phyloP scores from a whole-genome alignment of 53 echinoderm and acorn worm genomes.

The Echinometra lucunter region DNA sequence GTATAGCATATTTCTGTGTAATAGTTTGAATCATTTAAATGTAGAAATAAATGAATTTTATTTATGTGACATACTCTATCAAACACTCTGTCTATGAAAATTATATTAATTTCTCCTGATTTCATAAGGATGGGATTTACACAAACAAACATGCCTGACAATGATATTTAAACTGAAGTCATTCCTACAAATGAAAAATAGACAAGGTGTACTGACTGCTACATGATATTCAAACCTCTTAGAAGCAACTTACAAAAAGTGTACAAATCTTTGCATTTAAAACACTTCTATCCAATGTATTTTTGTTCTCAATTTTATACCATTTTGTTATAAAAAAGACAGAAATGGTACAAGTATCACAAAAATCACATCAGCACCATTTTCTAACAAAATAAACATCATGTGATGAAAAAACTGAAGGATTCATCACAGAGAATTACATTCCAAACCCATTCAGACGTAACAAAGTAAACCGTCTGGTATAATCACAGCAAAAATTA shows the following conservation, averaged over 20 bases:
- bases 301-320: not conserved
- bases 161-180: not conserved
- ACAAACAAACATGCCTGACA: not conserved
- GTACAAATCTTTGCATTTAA: not conserved
- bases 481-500: not conserved
- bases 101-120: not conserved
- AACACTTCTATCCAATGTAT: not conserved
- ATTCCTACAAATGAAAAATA: not conserved
- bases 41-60: not conserved
- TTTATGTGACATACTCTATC: not conserved
- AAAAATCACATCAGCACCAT: not conserved
- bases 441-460: not conserved
- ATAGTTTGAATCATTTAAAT: not conserved
- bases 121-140: not conserved
- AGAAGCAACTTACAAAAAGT: not conserved
- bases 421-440: not conserved
- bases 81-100: not conserved
- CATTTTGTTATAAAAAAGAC: not conserved
- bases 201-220: not conserved
- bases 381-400: not conserved
- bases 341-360: not conserved
- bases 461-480: not conserved
- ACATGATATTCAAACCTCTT: slow-evolving; percentile 13
- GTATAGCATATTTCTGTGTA: not conserved
- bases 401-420: not conserved